Conservation (phyloP, 2,113 vertebrate genomes). For the Lynx canadensis region DNA sequence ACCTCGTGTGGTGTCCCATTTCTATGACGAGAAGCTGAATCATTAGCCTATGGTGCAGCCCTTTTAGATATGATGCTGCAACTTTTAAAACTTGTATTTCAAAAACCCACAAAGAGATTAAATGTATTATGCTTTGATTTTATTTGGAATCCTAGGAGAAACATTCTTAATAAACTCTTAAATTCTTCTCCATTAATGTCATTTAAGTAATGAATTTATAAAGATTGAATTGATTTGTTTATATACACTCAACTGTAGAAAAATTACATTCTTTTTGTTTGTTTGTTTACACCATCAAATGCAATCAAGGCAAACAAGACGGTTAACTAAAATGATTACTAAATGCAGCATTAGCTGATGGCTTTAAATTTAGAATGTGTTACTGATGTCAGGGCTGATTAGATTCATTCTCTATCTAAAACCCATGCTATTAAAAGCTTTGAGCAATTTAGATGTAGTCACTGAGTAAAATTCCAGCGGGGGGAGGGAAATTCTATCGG, state of each 20-base stretch:
- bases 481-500: constrained; percentile 5
- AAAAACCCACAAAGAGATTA: background rate
- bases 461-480: background rate
- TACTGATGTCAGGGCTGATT: constrained; percentile 61
- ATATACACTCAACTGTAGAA: constrained; percentile 44
- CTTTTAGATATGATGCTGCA: background rate
- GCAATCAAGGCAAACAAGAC: constrained; percentile 63
- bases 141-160: constrained; percentile 53
- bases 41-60: background rate
- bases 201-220: constrained; percentile 61
- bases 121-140: background rate
- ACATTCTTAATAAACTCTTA: constrained; percentile 48
- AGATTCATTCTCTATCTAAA: constrained; percentile 45
- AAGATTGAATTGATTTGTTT: constrained; percentile 60
- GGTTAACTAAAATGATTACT: constrained; percentile 60
- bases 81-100: background rate
- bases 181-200: constrained; percentile 47
- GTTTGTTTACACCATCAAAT: constrained; percentile 62
- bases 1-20: too few relatives aligned
- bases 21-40: background rate
- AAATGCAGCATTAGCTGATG: constrained; percentile 30
- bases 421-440: constrained; percentile 56
- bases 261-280: constrained; percentile 41
- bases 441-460: constrained; percentile 26
- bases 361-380: constrained; percentile 61